phyloP scores from a whole-genome alignment of 2,888 invertebrate species.

The Cistogaster globosa region DNA sequence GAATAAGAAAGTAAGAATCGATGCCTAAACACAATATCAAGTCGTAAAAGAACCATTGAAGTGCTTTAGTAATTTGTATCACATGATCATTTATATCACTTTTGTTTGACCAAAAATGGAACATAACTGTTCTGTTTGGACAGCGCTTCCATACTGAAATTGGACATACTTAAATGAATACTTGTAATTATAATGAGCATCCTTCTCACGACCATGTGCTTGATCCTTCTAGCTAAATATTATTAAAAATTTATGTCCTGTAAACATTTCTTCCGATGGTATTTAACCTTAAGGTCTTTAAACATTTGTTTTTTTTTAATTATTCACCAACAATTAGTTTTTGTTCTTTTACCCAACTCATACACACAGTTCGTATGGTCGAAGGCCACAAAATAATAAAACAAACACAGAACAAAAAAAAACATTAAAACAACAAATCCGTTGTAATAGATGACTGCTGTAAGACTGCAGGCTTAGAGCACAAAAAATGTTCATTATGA shows the following conservation, averaged over 20 bases:
- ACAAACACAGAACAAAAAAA: not conserved
- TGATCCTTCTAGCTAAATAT: not conserved
- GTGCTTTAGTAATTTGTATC: too few relatives aligned
- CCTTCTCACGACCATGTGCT: not conserved
- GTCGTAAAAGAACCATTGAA: too few relatives aligned
- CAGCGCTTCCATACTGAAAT: too few relatives aligned
- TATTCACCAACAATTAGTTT: slow-evolving; percentile 16
- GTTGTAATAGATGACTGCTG: slow-evolving; percentile 67
- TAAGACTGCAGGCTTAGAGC: slow-evolving; percentile 67
- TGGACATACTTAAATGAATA: too few relatives aligned
- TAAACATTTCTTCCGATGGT: slow-evolving; percentile 61
- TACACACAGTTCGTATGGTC: too few relatives aligned
- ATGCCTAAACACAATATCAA: too few relatives aligned
- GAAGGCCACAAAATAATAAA: slow-evolving; percentile 1
- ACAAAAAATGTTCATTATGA: slow-evolving; percentile 68
- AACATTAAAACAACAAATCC: slow-evolving; percentile 19
- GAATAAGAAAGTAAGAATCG: too few relatives aligned
- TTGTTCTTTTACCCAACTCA: too few relatives aligned
- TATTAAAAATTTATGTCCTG: slow-evolving; percentile 54
- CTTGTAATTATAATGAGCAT: not conserved
- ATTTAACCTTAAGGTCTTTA: slow-evolving; percentile 41
- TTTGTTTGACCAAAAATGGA: too few relatives aligned
- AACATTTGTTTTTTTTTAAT: slow-evolving; percentile 37
- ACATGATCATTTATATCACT: too few relatives aligned
- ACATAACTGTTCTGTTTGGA: too few relatives aligned